Conservation (phyloP, 2,113 vertebrate genomes). For the Sinocyclocheilus maitianheensis region DNA sequence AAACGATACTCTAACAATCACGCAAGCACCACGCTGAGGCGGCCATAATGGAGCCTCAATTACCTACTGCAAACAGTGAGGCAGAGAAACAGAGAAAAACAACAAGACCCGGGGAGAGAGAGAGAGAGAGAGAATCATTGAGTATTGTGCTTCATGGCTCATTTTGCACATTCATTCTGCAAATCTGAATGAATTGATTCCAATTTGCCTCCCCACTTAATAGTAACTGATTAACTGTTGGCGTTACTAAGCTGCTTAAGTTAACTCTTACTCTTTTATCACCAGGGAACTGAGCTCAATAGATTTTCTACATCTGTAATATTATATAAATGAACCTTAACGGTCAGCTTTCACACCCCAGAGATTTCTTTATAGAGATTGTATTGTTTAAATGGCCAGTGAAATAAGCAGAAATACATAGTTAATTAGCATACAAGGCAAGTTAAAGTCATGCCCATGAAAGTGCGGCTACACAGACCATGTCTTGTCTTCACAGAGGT, state of each 20-base stretch:
- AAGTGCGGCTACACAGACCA: too few species aligned
- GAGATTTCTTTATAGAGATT: background rate
- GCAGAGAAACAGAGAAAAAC: too few species aligned
- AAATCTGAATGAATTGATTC: constrained; percentile 77
- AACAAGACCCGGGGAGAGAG: too few species aligned
- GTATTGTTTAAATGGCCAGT: background rate
- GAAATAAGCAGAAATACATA: background rate
- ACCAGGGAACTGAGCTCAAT: background rate
- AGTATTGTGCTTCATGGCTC: constrained; percentile 72
- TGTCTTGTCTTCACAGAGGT: too few species aligned
- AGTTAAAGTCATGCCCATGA: background rate
- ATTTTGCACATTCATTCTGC: constrained; percentile 74
- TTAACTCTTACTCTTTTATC: constrained; percentile 1
- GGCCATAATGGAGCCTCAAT: too few species aligned
- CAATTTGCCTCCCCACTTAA: constrained; percentile 72
- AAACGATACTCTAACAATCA: too few species aligned
- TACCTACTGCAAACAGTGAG: too few species aligned
- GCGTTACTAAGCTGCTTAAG: constrained; percentile 46
- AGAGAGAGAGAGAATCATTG: background rate
- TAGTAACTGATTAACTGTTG: constrained; percentile 73
- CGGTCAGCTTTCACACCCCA: background rate
- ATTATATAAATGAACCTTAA: background rate
- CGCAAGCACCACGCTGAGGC: too few species aligned
- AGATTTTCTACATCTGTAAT: background rate
- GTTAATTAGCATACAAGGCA: background rate